Evolutionary conservation across 1,140 invertebrate genomes (phyloP), one percentile per base, ranked within the genome.

Genomic region (Schlechtendalia chinensis): DNA sequence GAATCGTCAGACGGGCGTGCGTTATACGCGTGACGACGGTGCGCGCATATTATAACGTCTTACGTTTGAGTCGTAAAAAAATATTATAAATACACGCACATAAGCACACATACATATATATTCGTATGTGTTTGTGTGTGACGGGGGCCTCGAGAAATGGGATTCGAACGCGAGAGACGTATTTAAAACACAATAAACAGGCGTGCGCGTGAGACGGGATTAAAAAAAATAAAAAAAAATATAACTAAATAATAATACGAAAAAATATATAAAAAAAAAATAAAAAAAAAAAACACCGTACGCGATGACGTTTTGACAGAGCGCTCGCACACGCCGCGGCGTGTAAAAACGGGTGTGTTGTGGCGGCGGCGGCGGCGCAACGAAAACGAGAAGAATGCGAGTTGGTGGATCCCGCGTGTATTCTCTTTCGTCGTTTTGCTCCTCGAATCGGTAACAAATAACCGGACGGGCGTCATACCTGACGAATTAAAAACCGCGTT

Each of bases 101-200:
- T n/a, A n/a, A n/a, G n/a, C n/a, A n/a, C n/a, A 58, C 3, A 17
- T 19, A 17, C 2, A 17, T 12, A 59, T 6, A 17, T 16, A 58
- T 58, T 22, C 22, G 12, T 58, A 2, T 59, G 14, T 27, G 24
- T 59, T 24, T 16, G 17, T 16, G 24, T 27, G 16, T 8, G 16
- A 14, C 24, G 14, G 24, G 53, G 1, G 47, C 47, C 24, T n/a
- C 50, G 27, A 12, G 67, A 53, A 71, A 71, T 24, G 24, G 24
- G 67, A 69, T 27, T 69, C 32, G 22, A 50, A 24, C 0, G 8
- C 47, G 50, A 53, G 50, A 53, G 50, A 53, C 29, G 27, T 72
- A 72, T 72, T 72, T 50, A 8, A 71, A 71, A 71, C 27, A 72
- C 47, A 72, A 71, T 53, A 71, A 71, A 71, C 53, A 53, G 47